phyloP scores from a whole-genome alignment of 2,888 invertebrate genomes.

The Callinectes sapidus region DNA sequence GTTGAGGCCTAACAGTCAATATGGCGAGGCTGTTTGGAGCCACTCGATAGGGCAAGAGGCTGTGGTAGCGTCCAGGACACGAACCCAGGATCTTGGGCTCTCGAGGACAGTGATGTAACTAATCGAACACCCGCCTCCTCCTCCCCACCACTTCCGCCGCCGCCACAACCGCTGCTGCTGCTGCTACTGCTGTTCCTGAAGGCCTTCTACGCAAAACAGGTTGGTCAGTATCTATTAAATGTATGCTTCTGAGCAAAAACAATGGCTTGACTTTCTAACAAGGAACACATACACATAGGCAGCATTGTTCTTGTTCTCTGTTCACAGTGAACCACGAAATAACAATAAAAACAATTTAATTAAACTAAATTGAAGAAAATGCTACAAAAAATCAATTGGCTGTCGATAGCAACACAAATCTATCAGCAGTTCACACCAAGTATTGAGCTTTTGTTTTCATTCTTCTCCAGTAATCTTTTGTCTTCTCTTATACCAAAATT shows the following conservation, averaged over 20 bases:
- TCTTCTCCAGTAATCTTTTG: no score
- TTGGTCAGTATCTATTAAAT: neutral
- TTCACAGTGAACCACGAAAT: neutral
- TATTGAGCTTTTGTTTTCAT: no score
- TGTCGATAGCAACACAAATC: neutral
- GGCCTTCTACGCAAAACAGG: neutral
- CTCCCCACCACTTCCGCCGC: neutral
- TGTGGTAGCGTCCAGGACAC: neutral
- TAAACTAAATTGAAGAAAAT: neutral
- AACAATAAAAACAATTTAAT: neutral
- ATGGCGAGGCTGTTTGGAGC: neutral
- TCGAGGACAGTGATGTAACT: conserved; percentile 2
- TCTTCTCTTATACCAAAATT: no score
- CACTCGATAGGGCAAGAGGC: conserved; percentile 14
- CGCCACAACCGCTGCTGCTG: no score
- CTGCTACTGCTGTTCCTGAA: neutral
- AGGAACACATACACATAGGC: neutral
- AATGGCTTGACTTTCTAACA: neutral
- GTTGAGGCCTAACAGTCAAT: conserved; percentile 11
- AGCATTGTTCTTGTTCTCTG: neutral
- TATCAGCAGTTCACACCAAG: neutral
- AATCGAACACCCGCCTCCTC: neutral
- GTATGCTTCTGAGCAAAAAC: neutral
- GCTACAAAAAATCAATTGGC: neutral
- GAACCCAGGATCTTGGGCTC: neutral